Conservation (phyloP, 2,888 invertebrate species). For the Tenodera sinensis region DNA sequence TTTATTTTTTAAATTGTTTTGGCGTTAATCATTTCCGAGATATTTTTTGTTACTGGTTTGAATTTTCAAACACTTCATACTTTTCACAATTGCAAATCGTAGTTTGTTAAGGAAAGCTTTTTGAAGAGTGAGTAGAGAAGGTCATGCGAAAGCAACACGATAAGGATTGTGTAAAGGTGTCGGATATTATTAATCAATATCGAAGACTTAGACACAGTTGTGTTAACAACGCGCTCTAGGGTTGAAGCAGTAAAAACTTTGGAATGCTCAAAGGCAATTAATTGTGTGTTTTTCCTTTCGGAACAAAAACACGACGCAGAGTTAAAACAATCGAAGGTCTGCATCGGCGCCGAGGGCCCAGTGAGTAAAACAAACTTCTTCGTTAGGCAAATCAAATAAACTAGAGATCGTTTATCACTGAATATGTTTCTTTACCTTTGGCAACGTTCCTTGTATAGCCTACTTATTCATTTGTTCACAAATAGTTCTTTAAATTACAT, state of each 20-base stretch:
- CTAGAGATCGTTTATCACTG: neutral
- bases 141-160: no score
- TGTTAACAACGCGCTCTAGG: neutral
- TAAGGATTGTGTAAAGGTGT: no score
- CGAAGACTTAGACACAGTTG: no score
- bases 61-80: no score
- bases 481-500: no score
- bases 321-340: neutral
- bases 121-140: no score
- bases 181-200: no score
- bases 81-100: no score
- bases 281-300: neutral
- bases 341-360: neutral
- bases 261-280: neutral
- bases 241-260: neutral
- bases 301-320: neutral
- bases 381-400: neutral
- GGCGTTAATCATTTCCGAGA: no score
- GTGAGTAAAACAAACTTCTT: neutral
- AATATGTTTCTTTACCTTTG: neutral
- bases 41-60: no score
- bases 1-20: no score
- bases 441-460: neutral
- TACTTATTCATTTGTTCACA: neutral
- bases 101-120: no score